Evolutionary conservation across 2,797 vertebrate species (phyloP), one percentile per base, ranked within the genome.

Genomic region (Coluber constrictor): DNA sequence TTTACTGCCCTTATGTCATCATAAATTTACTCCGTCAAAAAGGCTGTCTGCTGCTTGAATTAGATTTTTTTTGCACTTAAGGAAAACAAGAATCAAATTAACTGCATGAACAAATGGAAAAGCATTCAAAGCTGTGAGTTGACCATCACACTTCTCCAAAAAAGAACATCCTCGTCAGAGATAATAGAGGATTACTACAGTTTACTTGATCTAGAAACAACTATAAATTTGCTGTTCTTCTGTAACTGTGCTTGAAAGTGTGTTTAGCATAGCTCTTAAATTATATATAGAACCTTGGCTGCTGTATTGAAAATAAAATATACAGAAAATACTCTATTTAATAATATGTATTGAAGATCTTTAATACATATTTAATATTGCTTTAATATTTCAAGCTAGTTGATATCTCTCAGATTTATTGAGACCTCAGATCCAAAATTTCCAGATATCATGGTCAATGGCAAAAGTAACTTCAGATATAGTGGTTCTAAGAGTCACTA

Each of bases 31-130:
- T 60, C 43, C 87, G 20, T 66, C 29, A 20, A 89, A 92, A 89
- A 66, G n/a, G 5, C 18, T 27, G 23, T 10, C 79, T 54, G 88
- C 43, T 91, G 87, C 91, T 91, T 91, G 79, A 56, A n/a, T 91
- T 94, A 91, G 29, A 66, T 87, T 93, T 79, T 27, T 43, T 89
- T 88, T 66, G 56, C 74, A 6, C 51, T 57, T 20, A 54, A 32
- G 79, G 56, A 90, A 90, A 89, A 29, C 55, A 74, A 88, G 83
- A 90, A 51, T 88, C 90, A 74, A 79, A 91, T 92, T 70, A 93
- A 9, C 43, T 93, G 90, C 74, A 91, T 13, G 63, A 91, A 92
- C 90, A 92, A 89, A 60, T 87, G 61, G 93, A 92, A 93, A 91
- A 89, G 83, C 87, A 74, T 89, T 89, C 74, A 63, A 57, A 56